Evolutionary conservation across 2,113 vertebrate genomes (phyloP).

Genomic region (Melanostigma gelatinosum): DNA sequence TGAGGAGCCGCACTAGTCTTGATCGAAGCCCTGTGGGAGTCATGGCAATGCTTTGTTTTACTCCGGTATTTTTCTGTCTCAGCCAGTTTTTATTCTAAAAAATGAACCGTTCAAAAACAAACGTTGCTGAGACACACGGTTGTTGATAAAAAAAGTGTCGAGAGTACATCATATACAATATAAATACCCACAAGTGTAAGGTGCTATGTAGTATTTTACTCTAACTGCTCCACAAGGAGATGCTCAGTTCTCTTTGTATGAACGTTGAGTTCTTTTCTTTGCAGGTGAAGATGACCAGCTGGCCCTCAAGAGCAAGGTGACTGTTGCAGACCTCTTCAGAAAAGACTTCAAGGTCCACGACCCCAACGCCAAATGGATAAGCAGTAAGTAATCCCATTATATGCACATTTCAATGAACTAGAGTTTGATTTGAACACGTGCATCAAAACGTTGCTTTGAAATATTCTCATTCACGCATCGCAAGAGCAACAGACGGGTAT

Average conservation of each 20-base stretch:
- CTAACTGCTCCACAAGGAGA: too few relatives aligned
- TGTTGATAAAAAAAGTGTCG: slow-evolving; percentile 28
- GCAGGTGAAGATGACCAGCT: slow-evolving; percentile 93
- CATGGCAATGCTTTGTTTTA: slow-evolving; percentile 6
- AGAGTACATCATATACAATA: slow-evolving; percentile 9
- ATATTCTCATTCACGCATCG: background rate
- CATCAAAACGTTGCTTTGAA: background rate
- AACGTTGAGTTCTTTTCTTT: slow-evolving; percentile 20
- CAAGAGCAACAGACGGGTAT: background rate
- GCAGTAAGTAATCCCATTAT: slow-evolving; percentile 83
- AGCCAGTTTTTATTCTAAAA: slow-evolving; percentile 37
- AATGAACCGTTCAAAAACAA: slow-evolving; percentile 28
- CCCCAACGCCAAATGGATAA: slow-evolving; percentile 94
- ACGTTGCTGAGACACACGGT: slow-evolving; percentile 37
- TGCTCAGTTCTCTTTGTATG: background rate
- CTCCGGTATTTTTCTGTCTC: background rate
- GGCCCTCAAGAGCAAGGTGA: slow-evolving; percentile 93
- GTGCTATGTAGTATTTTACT: background rate
- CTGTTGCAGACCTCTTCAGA: slow-evolving; percentile 91
- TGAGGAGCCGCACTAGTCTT: slow-evolving; percentile 27
- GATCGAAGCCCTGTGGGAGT: slow-evolving; percentile 54
- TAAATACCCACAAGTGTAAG: background rate
- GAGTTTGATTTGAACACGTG: background rate
- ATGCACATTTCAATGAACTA: background rate
- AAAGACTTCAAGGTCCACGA: slow-evolving; percentile 92